Evolutionary conservation across 2,797 vertebrate species (phyloP), one percentile per base, ranked within the genome.

Genomic region (Urosaurus nigricauda): DNA sequence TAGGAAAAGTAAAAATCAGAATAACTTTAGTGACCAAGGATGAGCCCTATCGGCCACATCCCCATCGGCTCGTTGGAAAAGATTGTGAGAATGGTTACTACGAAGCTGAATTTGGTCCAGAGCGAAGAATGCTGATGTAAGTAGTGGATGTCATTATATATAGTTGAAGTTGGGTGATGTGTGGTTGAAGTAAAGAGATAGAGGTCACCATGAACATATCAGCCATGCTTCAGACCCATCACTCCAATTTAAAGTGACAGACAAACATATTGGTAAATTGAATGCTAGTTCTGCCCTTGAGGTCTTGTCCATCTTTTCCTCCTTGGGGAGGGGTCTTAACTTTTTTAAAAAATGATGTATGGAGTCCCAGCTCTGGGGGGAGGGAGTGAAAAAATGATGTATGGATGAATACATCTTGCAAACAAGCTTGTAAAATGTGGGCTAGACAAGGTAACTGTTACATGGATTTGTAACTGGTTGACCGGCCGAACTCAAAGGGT

Each of bases 51-150:
- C 98, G 98, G 89, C 99, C 99, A 0, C 99, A 99, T 90, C 99
- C 99, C 26, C 99, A 99, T 16, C 98, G 99, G 96, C 96, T 99
- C 93, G 99, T 99, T 93, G 99, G 99, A 58, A 99, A 99, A 93
- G 99, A 99, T 96, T 99, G 99, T 95, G 98, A 97, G 94, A 98
- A 99, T 85, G 98, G 99, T 16, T 99, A 98, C 96, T 99, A 99
- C 0, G 99, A 99, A 96, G 98, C 98, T 1, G 99, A 99, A 95
- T 99, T 99, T 58, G 98, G 98, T 43, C 98, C 98, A 0, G 99
- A 99, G 35, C 98, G 98, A 63, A 97, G 97, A 95, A 98, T 98
- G 85, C 97, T 99, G 16, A 98, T 98, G 99, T 99, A 96, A 98
- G 98, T 99, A 94, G 37, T 29, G 5, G 70, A 35, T 89, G 35